A percentile compares a stretch with the other conserved stretches of the same genome.
phyloP scores from a whole-genome alignment of 2,113 vertebrate genomes.

The Erinaceus europaeus region DNA sequence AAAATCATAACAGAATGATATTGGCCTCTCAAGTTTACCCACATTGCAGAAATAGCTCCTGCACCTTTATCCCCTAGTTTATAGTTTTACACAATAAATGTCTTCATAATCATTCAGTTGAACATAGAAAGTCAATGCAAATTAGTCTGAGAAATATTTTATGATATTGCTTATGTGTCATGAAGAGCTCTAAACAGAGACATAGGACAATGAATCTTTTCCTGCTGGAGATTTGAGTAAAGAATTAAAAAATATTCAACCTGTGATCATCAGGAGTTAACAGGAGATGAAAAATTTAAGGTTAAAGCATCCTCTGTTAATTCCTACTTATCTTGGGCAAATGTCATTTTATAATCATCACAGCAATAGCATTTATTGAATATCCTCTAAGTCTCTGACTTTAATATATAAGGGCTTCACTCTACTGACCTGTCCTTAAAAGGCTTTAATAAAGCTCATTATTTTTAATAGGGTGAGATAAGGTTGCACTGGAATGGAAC shows the following conservation, averaged over 20 bases:
- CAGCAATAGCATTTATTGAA: conserved; percentile 10
- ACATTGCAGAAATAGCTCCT: not conserved
- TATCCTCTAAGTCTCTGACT: conserved; percentile 13
- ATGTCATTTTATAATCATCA: conserved; percentile 35
- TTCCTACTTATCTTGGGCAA: conserved; percentile 30
- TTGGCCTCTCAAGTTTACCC: not conserved
- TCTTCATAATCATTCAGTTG: not conserved
- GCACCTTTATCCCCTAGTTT: not conserved
- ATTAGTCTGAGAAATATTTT: conserved; percentile 33
- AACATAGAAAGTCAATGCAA: not conserved
- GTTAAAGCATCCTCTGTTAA: not conserved
- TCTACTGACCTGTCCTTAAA: not conserved
- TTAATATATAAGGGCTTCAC: conserved; percentile 34
- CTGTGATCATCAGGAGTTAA: not conserved
- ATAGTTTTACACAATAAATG: not conserved
- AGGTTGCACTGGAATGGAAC: conserved; percentile 23
- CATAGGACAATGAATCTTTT: not conserved
- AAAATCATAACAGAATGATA: not conserved
- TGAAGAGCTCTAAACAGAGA: conserved; percentile 25
- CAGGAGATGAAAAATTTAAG: not conserved
- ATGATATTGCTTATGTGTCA: not conserved
- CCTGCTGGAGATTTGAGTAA: not conserved
- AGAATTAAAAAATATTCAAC: not conserved
- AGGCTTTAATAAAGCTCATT: conserved; percentile 31
- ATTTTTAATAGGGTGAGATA: conserved; percentile 17